phyloP scores from a whole-genome alignment of 2,113 vertebrate genomes.

The Podilymbus podiceps region DNA sequence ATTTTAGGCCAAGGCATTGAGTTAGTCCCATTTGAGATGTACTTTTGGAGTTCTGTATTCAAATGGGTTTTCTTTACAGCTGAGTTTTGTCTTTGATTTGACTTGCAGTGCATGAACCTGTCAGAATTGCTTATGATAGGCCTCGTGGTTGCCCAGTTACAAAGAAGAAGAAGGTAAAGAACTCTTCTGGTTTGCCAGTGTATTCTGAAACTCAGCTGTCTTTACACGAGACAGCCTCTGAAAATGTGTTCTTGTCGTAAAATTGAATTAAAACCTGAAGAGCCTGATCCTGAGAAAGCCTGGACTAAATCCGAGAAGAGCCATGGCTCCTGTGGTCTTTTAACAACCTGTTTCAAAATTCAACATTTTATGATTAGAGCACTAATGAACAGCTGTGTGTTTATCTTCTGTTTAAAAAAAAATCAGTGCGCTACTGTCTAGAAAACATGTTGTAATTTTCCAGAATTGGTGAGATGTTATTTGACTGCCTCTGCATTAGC shows the following conservation, averaged over 20 bases:
- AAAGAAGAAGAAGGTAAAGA: constrained; percentile 79
- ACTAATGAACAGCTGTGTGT: background rate
- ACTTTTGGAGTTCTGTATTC: background rate
- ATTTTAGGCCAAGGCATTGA: background rate
- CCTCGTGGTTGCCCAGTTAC: constrained; percentile 71
- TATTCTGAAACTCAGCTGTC: background rate
- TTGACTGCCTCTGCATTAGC: background rate
- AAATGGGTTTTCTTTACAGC: background rate
- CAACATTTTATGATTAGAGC: background rate
- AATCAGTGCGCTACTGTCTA: background rate
- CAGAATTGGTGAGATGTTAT: background rate
- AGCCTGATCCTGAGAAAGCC: background rate
- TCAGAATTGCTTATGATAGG: constrained; percentile 79
- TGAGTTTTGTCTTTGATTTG: background rate
- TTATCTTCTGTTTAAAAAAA: background rate
- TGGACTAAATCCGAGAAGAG: background rate
- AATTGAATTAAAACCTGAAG: background rate
- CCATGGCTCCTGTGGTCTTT: background rate
- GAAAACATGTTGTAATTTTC: background rate
- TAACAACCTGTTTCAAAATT: background rate
- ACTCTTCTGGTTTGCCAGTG: background rate
- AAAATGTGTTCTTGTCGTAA: background rate
- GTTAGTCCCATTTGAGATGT: background rate
- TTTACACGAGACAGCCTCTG: background rate
- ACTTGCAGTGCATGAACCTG: constrained; percentile 78